A percentile compares a stretch with the other conserved stretches of the same genome.
Evolutionary conservation across 2,113 vertebrate species (phyloP).

Genomic region (Neogobius melanostomus): DNA sequence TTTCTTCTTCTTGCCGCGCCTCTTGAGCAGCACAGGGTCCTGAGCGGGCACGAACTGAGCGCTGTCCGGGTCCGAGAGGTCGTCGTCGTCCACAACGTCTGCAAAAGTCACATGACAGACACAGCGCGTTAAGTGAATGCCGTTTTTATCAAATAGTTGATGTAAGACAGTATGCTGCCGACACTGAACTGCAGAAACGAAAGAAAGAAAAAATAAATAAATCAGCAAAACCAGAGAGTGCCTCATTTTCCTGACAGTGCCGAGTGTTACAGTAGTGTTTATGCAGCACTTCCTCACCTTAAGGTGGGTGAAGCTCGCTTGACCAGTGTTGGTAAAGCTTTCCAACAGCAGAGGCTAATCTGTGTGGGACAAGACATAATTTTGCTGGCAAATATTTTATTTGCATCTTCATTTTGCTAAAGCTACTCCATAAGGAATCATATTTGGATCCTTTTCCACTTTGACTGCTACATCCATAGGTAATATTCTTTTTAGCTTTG

Average conservation of each 20-base stretch:
- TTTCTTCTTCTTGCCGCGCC: slow-evolving; percentile 45
- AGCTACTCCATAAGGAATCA: slow-evolving; percentile 20
- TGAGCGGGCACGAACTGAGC: slow-evolving; percentile 59
- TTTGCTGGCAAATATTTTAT: slow-evolving; percentile 72
- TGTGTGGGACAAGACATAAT: slow-evolving; percentile 77
- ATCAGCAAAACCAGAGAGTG: slow-evolving; percentile 25
- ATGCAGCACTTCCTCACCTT: slow-evolving; percentile 74
- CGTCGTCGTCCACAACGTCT: slow-evolving; percentile 72
- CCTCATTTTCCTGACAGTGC: slow-evolving; percentile 15
- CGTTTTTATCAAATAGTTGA: neutral
- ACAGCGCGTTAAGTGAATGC: slow-evolving; percentile 6
- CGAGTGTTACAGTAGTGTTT: slow-evolving; percentile 63
- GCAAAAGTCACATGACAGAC: slow-evolving; percentile 25
- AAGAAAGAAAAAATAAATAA: slow-evolving; percentile 35
- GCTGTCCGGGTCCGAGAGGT: slow-evolving; percentile 54
- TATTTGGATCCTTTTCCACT: neutral
- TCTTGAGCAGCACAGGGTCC: slow-evolving; percentile 53
- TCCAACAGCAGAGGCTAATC: slow-evolving; percentile 77
- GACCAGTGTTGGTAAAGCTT: slow-evolving; percentile 76
- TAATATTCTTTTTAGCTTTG: neutral
- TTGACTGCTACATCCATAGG: slow-evolving; percentile 10
- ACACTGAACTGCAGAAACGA: slow-evolving; percentile 14
- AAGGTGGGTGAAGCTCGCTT: slow-evolving; percentile 71
- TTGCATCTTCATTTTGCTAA: slow-evolving; percentile 66
- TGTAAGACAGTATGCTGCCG: neutral